Evolutionary conservation across 2,888 invertebrate species (phyloP), one percentile per base, ranked within the genome.

Genomic region (Aelia acuminata): DNA sequence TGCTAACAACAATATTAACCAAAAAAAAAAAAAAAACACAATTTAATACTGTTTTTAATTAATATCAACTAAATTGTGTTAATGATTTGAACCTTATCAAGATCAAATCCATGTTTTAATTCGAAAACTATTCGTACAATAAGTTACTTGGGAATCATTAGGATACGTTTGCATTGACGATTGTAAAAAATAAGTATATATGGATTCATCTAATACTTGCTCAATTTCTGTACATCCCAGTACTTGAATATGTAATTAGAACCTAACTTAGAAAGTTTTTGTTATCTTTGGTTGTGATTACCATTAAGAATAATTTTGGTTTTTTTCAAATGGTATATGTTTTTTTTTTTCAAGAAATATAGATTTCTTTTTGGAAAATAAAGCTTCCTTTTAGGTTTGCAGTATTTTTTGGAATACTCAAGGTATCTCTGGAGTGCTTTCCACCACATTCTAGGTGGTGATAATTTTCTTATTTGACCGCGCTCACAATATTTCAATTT

Each of bases 401-500:
- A 11, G 7, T 48, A 11, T 80, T 80, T 87, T 49, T 75, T 48
- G 10, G 75, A 39, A 87, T 75, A 84, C 35, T 86, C 48, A 18
- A 90, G 85, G 49, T 89, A 85, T n/a, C 63, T 85, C 26, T 89
- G 75, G 18, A 90, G 86, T 35, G 57, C 87, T 63, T 90, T 90
- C 90, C 90, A 90, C 90, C 90, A 90, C 20, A 89, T 88, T 84
- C 88, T 90, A 10, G 90, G 84, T 10, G 88, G 85, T 1, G 88
- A 63, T 26, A 86, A 70, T 86, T 53, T 75, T 87, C 39, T 75
- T 15, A 31, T 57, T 53, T 43, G 39, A 22, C 48, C 48, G 57
- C 47, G 18, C 35, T 84, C 88, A 84, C 57, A 84, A 18, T 22
- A 49, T 31, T 50, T 35, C 43, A 80, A 3, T n/a, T 87, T 87